Evolutionary conservation across 2,888 invertebrate species (phyloP), one percentile per base, ranked within the genome.

Genomic region (Eurytoma californica): DNA sequence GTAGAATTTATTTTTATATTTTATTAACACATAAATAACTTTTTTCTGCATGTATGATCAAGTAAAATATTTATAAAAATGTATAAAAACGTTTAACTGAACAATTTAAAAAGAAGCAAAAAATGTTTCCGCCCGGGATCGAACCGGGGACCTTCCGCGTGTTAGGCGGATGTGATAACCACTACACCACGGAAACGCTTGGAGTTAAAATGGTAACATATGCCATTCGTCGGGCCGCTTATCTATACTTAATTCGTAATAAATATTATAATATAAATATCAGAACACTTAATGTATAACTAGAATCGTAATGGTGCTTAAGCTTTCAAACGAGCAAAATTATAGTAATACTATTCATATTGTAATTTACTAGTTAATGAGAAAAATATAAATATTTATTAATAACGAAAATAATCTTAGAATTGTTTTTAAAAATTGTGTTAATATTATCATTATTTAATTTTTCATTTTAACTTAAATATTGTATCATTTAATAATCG

Each of bases 161-260:
- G 95, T 95, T 95, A 95, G 95, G 95, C 95, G 95, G 95, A 95
- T 94, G 95, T 95, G 95, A 95, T 95, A 95, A 95, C 95, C 95
- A 94, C 95, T 95, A 95, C 95, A 95, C 95, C 94, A 95, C 95
- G 94, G 94, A 95, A 95, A 94, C 94, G 16, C 3, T 57, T 51
- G 58, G 12, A n/a, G 7, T 7, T 14, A 5, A 49, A 0, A 2
- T 12, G 20, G 18, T 47, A 47, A 47, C 1, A 63, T 5, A n/a
- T 4, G 20, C n/a, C 3, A 30, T 30, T 61, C 61, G 30, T 7
- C 30, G 61, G 61, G 61, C 30, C 28, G 7, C 13, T 9, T 24
- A 24, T 24, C 24, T 24, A 24, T 24, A 2, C 24, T 24, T 24
- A 24, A 1, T 2, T 24, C 2, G 24, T 24, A 24, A 24, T 2